Evolutionary conservation across 2,797 vertebrate genomes (phyloP), one percentile per base, ranked within the genome.

Genomic region (Cyclura pinguis): DNA sequence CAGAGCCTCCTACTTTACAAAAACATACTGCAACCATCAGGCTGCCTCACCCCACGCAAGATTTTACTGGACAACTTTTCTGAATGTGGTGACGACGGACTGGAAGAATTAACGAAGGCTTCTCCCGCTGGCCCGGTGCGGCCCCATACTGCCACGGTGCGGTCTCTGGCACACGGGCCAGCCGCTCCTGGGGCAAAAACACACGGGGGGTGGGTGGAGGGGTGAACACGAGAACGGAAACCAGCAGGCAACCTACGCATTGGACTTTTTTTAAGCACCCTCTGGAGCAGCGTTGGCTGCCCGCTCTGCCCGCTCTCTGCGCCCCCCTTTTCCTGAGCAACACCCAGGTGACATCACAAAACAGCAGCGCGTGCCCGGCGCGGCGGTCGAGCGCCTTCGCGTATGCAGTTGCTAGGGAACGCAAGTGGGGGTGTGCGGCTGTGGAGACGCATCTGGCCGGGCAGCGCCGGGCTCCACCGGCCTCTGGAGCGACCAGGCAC

Each of bases 11-110:
- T 0, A 22, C 9, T 32, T n/a, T 18, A 69, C 84, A 67, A 38
- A 80, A 91, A 82, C 57, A 72, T 74, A 73, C 81, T 92, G 86
- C 95, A 92, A 89, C 73, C 83, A 94, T 91, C 4, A 50, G 29
- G 67, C 20, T 32, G 32, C 35, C 24, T 6, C 72, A 4, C 59
- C 59, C 24, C 27, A 12, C 7, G 35, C 20, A 50, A 35, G 32
- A 89, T 84, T 84, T 50, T 50, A 64, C 77, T 64, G 12, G 72
- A 32, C 22, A 50, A 14, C 50, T 59, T 80, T 47, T n/a, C 52
- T 73, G 57, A 80, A 18, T 10, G 6, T 1, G 3, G 72, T 29
- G 55, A 24, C 24, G 64, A 14, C 57, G 27, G 1, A n/a, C 12
- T 10, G 12, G 24, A 16, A 76, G 22, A 57, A 42, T 73, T 38